Base-by-base conservation (phyloP, 1,140 invertebrate species). In the Trichomalopsis sarcophagae region DNA sequence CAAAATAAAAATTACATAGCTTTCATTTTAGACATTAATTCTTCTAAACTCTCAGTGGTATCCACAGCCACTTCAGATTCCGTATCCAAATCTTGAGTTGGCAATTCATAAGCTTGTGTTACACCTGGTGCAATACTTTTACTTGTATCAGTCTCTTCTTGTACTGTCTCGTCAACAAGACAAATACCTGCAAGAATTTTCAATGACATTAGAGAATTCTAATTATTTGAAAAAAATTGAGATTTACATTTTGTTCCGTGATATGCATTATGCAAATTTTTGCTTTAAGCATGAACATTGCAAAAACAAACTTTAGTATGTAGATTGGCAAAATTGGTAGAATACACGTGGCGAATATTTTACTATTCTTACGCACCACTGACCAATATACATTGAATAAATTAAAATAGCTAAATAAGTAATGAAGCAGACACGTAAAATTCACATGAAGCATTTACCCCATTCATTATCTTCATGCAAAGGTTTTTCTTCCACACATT, bases 401-500 rank as follows among this genome's bases (percentile, higher is more conserved):
- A 47, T 47, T 47, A 47, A 11, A 47, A 76, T 76, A 47, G 17
- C 13, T 50, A 75, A 47, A 77, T 78, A 77, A 62, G 13, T 30
- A 27, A 36, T 71, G n/a, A 77, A 88, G 69, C 27, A 36, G 33
- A 40, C 13, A 36, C 17, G 17, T 36, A 7, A 30, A 78, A 86
- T 76, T 76, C 7, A 66, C 68, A 27, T 36, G 30, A 47, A 40
- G 78, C 5, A 86, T 80, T 75, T 95, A 95, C 98, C 98, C 97
- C 97, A 99, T 84, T 98, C 96, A 93, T 99, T 99, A 74, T 97
- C 97, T 89, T 97, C 96, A 89, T 99, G 98, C 17, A 98, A 81
- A 0, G 96, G 95, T 76, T 91, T 91, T 76, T 94, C 92, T 85
- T 96, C 94, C 68, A 94, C 91, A 30, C 95, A 92, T 78, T 95